Conservation (phyloP, 2,113 vertebrate genomes). For the Rutilus rutilus region DNA sequence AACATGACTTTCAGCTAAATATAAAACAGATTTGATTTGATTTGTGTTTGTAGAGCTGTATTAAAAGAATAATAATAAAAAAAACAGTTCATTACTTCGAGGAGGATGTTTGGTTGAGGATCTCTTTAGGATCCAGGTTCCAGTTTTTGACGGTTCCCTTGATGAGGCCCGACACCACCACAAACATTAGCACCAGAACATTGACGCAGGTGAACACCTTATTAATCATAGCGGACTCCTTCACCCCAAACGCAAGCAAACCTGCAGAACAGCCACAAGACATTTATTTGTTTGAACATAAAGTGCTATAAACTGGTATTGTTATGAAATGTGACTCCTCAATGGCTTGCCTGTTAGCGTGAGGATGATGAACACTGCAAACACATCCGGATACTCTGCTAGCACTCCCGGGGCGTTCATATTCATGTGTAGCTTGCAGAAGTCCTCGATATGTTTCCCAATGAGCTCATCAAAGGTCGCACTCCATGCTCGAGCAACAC, state of each 20-base stretch:
- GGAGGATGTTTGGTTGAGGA: constrained; percentile 68
- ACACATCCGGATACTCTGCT: constrained; percentile 90
- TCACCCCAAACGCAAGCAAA: constrained; percentile 90
- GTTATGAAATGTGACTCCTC: too few relatives aligned
- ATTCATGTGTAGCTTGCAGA: constrained; percentile 80
- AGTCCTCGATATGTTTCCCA: constrained; percentile 80
- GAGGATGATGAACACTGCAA: constrained; percentile 90
- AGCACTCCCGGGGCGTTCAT: constrained; percentile 85
- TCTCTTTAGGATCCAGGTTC: constrained; percentile 78
- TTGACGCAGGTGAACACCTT: constrained; percentile 97
- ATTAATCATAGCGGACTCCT: constrained; percentile 93
- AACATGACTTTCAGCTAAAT: neutral
- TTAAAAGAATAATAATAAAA: neutral
- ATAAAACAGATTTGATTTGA: neutral
- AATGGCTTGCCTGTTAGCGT: constrained; percentile 83
- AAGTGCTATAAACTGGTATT: neutral
- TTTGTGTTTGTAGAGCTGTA: neutral
- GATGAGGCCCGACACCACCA: constrained; percentile 89
- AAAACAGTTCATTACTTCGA: constrained; percentile 64
- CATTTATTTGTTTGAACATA: neutral
- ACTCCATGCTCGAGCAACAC: constrained; percentile 94
- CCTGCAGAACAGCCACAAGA: constrained; percentile 66
- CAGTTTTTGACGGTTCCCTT: constrained; percentile 92
- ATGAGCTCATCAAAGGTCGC: constrained; percentile 93
- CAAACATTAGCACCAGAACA: constrained; percentile 89